These are phyloP conservation scores for Verasper variegatus DNA, from an alignment of 2,113 vertebrate species.

Conservation along the genomic window DNA sequence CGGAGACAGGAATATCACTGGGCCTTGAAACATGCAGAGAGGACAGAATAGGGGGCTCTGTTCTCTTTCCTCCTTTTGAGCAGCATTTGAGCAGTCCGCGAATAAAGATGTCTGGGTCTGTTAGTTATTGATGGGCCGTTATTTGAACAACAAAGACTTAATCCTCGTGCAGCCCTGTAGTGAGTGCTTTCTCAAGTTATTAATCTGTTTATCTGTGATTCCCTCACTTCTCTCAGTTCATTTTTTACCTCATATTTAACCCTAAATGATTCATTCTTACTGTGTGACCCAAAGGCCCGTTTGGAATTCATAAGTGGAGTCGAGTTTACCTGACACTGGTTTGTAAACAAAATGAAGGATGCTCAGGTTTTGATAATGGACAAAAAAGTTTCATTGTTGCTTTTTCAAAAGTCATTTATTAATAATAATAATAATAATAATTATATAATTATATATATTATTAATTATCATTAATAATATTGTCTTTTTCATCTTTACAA, in stretches of 20 bases:
- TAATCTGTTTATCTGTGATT: constrained; percentile 54
- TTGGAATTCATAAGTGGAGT: constrained; percentile 58
- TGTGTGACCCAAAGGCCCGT: constrained; percentile 66
- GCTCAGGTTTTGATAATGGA: constrained; percentile 42
- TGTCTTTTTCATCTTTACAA: background rate
- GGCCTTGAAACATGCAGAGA: constrained; percentile 52
- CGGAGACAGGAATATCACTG: constrained; percentile 50
- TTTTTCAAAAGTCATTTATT: too few species aligned
- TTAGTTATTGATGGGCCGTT: constrained; percentile 70
- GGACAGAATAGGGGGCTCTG: constrained; percentile 47
- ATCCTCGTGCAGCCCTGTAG: constrained; percentile 62
- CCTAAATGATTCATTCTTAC: constrained; percentile 40
- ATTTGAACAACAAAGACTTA: constrained; percentile 76
- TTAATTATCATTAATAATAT: too few species aligned
- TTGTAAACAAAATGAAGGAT: constrained; percentile 71
- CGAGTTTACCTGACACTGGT: constrained; percentile 71
- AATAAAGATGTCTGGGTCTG: constrained; percentile 76
- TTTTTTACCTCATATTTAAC: constrained; percentile 63
- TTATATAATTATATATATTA: too few species aligned
- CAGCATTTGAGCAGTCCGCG: constrained; percentile 52
- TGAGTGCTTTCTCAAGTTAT: constrained; percentile 65
- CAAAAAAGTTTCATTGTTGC: constrained; percentile 33
- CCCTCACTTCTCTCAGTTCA: constrained; percentile 9
- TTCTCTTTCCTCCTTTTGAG: constrained; percentile 49
- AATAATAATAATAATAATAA: too few species aligned